These are phyloP conservation scores for Pterobdella sp. DNA, from an alignment of 2,888 invertebrate genomes.

Conservation along the genomic window DNA sequence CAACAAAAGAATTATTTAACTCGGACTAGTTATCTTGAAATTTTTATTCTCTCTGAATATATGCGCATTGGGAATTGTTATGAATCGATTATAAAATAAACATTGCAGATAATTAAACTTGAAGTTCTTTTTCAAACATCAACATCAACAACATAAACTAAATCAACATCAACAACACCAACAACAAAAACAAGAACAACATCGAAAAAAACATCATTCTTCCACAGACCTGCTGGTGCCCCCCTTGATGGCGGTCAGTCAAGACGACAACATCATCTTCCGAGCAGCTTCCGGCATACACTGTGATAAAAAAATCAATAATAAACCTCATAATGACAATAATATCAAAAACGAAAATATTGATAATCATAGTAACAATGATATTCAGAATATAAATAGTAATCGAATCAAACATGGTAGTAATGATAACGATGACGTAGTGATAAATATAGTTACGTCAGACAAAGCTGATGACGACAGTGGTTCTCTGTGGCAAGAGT, in stretches of 20 bases:
- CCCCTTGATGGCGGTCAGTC: background rate
- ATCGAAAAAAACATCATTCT: background rate
- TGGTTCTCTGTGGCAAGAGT: background rate
- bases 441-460: too few species aligned
- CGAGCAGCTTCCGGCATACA: conserved; percentile 6
- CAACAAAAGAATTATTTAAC: too few species aligned
- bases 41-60: too few species aligned
- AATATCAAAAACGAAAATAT: background rate
- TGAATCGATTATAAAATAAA: too few species aligned
- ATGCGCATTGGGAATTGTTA: too few species aligned
- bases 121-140: background rate
- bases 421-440: too few species aligned
- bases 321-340: background rate
- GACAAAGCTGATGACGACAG: too few species aligned
- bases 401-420: too few species aligned
- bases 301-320: background rate
- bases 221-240: conserved; percentile 7
- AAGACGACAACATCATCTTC: conserved; percentile 5
- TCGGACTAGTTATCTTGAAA: too few species aligned
- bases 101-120: background rate
- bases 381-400: background rate
- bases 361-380: background rate
- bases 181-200: background rate
- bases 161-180: background rate
- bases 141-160: conserved; percentile 3